A percentile compares a stretch with the other conserved stretches of the same genome.
phyloP scores from a whole-genome alignment of 2,113 vertebrate species.

The Paradisaea rubra region DNA sequence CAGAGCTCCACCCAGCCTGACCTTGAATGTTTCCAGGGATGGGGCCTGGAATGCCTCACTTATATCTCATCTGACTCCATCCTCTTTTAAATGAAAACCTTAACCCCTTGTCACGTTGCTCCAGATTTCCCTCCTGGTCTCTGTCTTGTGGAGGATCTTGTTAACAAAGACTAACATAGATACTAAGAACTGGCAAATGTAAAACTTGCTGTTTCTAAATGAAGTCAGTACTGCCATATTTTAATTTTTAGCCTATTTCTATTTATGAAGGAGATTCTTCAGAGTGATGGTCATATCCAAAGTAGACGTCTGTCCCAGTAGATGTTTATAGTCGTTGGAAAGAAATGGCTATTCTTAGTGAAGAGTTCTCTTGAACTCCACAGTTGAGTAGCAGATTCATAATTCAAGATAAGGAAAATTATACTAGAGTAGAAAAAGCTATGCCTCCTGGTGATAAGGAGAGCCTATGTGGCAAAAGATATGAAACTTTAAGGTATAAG shows the following conservation, averaged over 20 bases:
- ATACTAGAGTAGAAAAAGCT: background rate
- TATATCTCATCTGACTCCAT: background rate
- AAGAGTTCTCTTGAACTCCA: background rate
- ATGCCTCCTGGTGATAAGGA: background rate
- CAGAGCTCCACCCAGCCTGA: background rate
- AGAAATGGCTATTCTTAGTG: background rate
- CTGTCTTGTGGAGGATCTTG: background rate
- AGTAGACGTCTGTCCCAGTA: background rate
- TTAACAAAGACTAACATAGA: background rate
- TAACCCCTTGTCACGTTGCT: background rate
- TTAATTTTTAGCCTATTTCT: background rate
- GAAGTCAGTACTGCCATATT: background rate
- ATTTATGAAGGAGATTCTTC: background rate
- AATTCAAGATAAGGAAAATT: background rate
- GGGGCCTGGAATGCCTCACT: background rate
- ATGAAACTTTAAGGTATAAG: background rate
- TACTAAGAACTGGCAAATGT: background rate
- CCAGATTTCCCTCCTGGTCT: fast-evolving
- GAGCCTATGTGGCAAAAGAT: background rate
- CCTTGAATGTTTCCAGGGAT: background rate
- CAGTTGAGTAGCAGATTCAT: background rate
- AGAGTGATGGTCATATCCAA: background rate
- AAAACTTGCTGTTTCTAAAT: background rate
- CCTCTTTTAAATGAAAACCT: background rate
- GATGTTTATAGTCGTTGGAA: background rate